phyloP scores from a whole-genome alignment of 2,113 vertebrate species.

The Crotalus tigris region DNA sequence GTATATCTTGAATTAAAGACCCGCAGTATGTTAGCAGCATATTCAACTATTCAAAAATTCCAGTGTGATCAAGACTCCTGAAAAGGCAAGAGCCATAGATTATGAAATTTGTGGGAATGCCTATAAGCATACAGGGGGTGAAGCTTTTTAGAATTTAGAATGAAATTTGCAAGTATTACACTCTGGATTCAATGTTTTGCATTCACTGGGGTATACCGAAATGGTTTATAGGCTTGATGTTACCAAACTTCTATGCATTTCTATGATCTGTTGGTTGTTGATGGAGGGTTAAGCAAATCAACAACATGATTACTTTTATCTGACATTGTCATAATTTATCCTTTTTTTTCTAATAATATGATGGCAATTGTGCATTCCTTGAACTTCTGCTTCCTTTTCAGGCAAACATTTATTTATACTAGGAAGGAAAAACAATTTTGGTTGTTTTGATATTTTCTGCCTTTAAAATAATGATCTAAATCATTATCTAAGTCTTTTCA shows the following conservation, averaged over 20 bases:
- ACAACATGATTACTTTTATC: not conserved
- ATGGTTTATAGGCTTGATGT: not conserved
- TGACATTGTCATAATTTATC: not conserved
- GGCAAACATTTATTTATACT: not conserved
- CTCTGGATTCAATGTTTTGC: not conserved
- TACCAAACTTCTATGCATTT: not conserved
- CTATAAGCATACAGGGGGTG: not conserved
- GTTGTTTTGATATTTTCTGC: slow-evolving; percentile 6
- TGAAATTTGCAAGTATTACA: not conserved
- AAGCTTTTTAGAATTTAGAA: not conserved
- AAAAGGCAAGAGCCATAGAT: not conserved
- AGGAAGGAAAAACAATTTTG: not conserved
- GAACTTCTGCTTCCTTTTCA: not conserved
- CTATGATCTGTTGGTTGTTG: not conserved
- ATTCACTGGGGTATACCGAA: not conserved
- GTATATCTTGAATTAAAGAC: not conserved
- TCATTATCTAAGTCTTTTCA: slow-evolving; percentile 46
- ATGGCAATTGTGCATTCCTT: not conserved
- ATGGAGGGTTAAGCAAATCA: not conserved
- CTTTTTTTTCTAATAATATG: not conserved
- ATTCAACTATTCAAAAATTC: not conserved
- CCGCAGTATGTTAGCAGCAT: not conserved
- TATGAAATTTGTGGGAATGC: not conserved
- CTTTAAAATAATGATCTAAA: slow-evolving; percentile 41
- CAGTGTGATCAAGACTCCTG: not conserved